These are phyloP conservation scores for Drosophila micromelanica DNA, from an alignment of 1,140 invertebrate species.

Conservation along the genomic window DNA sequence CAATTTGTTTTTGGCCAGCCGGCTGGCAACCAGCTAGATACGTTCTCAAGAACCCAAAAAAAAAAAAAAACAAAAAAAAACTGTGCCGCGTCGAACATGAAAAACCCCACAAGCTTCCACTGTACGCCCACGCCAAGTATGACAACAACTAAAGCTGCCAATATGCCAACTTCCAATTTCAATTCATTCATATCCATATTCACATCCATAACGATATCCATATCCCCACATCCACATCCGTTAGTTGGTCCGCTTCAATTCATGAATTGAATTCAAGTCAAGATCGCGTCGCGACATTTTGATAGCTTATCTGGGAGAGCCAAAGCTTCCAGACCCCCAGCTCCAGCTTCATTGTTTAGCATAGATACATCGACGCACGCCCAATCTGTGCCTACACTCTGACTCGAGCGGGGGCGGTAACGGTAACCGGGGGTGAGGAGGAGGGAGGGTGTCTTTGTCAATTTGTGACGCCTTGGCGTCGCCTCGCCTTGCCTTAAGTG, in stretches of 20 bases:
- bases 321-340: slow-evolving; percentile 3
- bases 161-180: slow-evolving; percentile 26
- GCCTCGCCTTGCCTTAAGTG: slow-evolving; percentile 70
- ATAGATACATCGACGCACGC: slow-evolving; percentile 33
- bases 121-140: slow-evolving; percentile 7
- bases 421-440: not conserved
- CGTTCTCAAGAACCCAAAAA: not conserved
- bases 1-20: slow-evolving; percentile 55
- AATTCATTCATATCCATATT: slow-evolving; percentile 33
- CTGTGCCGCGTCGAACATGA: not conserved
- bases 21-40: slow-evolving; percentile 21
- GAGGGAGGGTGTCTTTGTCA: slow-evolving; percentile 58
- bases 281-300: slow-evolving; percentile 57
- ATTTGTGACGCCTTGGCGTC: slow-evolving; percentile 60
- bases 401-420: not conserved
- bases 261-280: slow-evolving; percentile 53
- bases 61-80: too few species aligned
- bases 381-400: slow-evolving; percentile 22
- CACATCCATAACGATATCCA: slow-evolving; percentile 17
- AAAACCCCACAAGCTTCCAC: not conserved
- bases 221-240: slow-evolving; percentile 56
- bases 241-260: slow-evolving; percentile 53
- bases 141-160: slow-evolving; percentile 5
- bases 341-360: slow-evolving; percentile 30
- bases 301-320: slow-evolving; percentile 52